Evolutionary conservation across 2,888 invertebrate species (phyloP), one percentile per base, ranked within the genome.

Genomic region (Laspeyria flexula): DNA sequence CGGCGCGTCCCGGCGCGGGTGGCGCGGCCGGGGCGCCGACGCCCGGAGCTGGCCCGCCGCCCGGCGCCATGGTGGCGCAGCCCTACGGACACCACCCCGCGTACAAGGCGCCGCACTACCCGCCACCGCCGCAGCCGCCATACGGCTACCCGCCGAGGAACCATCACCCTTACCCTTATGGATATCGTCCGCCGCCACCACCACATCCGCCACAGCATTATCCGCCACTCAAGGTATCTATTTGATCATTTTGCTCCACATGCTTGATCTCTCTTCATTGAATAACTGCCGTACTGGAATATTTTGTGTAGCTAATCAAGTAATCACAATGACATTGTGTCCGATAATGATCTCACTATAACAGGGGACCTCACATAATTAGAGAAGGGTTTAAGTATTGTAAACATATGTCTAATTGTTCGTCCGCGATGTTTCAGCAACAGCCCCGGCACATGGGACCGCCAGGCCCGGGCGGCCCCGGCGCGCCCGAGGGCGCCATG

Each of bases 361-460:
- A n/a, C n/a, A n/a, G n/a, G n/a, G n/a, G n/a, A n/a, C n/a, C n/a
- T n/a, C n/a, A n/a, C n/a, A n/a, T n/a, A n/a, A n/a, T n/a, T n/a
- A n/a, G n/a, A n/a, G n/a, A n/a, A n/a, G n/a, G n/a, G n/a, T n/a
- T n/a, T n/a, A n/a, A n/a, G n/a, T n/a, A n/a, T n/a, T n/a, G n/a
- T n/a, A n/a, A 1, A 27, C 7, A 3, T 27, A 6, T 27, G 27
- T 27, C 7, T 55, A 45, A 60, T 15, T 6, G 11, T 33, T 31
- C 31, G 31, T 21, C 0, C 0, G 25, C 35, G 77, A 79, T 76
- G 73, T 72, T 69, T 39, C 76, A 74, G 88, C 93, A 83, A 93
- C 94, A 86, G 84, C 93, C 82, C 69, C 93, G 95, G 84, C 80
- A 94, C 90, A 79, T 94, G 94, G 82, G 92, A 85, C 83, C 86